Evolutionary conservation across 2,888 invertebrate species (phyloP), one percentile per base, ranked within the genome.

Genomic region (Ichneumon xanthorius): DNA sequence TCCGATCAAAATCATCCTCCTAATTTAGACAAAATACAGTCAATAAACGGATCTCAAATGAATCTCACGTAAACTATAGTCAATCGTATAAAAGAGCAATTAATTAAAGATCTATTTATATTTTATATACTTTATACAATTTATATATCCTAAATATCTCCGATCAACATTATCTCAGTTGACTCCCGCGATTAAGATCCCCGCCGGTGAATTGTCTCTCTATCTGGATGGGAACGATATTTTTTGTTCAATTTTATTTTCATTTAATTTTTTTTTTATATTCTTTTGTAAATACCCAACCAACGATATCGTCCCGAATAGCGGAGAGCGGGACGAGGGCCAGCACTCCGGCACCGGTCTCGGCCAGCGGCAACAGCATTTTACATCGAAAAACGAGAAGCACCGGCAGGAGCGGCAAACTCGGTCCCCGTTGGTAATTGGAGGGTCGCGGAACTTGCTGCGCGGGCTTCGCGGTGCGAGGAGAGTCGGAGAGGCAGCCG

Each of bases 361-460:
- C 93, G 83, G 72, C 67, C 80, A 76, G 86, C 81, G 81, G 85
- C 80, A 78, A 84, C 80, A 88, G 89, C 90, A 89, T 91, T 91
- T 48, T 90, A 92, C 91, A 91, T 91, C 90, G 89, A 91, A 90
- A 91, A 91, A 91, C 89, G 90, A 88, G 85, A 72, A 82, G 89
- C 82, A 89, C 87, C 73, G 53, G 87, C 88, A 77, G 80, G 73
- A 85, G 88, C 86, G 88, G 88, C 89, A 90, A 89, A 87, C 90
- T 90, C 88, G 81, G 84, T 80, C 80, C 89, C 87, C 88, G 89
- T 88, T 91, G 90, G 90, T 92, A 92, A 92, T 92, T 92, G 92
- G 91, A 92, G 92, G 92, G 92, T 92, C 90, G 91, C 89, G 90
- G 90, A 91, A 91, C 91, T 90, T 88, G 91, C 91, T 90, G 89